Evolutionary conservation across 2,113 vertebrate species (phyloP).

Genomic region (Callospermophilus lateralis): DNA sequence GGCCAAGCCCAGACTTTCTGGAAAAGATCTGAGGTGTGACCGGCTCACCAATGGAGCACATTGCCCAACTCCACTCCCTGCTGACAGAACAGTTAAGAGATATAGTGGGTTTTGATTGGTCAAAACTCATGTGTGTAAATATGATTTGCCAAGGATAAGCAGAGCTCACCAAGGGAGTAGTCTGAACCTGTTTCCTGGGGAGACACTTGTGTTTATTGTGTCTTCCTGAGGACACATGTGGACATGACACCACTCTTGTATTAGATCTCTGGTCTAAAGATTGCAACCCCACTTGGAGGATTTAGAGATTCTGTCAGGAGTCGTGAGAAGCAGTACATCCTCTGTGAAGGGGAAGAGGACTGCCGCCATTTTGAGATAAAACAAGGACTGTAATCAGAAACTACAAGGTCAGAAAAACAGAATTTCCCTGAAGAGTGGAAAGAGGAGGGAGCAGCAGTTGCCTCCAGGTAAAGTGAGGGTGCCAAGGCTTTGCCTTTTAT

Average conservation of each 20-base stretch:
- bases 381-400: background rate
- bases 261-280: background rate
- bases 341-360: background rate
- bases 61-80: background rate
- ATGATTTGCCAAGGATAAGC: background rate
- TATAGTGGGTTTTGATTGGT: background rate
- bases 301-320: background rate
- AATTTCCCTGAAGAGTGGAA: background rate
- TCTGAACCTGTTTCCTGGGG: background rate
- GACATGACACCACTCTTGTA: background rate
- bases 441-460: background rate
- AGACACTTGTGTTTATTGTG: background rate
- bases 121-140: background rate
- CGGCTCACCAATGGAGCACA: background rate
- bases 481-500: background rate
- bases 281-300: background rate
- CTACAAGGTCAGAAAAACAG: background rate
- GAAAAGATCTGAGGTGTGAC: rapidly evolving
- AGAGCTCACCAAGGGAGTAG: background rate
- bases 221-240: background rate
- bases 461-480: background rate
- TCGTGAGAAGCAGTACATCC: background rate
- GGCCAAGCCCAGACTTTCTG: background rate
- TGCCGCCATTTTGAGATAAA: background rate
- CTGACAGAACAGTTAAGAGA: background rate